Percentiles rank a stretch among this genome's conserved stretches.
Conservation (phyloP, 2,113 vertebrate genomes). For the Mirza zaza region DNA sequence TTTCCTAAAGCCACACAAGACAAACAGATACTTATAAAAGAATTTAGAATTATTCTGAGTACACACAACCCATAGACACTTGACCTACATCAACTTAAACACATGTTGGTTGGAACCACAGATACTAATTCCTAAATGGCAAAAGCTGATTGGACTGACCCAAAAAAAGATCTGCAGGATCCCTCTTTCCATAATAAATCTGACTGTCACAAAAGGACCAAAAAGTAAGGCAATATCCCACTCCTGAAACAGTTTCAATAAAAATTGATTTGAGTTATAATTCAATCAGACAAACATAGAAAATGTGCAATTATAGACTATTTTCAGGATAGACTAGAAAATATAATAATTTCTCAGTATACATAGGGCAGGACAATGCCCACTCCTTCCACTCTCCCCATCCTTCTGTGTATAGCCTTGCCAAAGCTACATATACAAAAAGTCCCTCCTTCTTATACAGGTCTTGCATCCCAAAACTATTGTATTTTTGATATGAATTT, state of each 20-base stretch:
- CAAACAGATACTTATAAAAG: not conserved
- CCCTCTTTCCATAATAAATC: not conserved
- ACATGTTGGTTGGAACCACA: not conserved
- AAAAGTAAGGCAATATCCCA: not conserved
- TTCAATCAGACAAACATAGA: not conserved
- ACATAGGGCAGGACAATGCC: too few relatives aligned
- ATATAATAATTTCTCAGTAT: not conserved
- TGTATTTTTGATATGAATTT: too few relatives aligned
- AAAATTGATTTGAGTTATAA: not conserved
- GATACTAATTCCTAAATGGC: not conserved
- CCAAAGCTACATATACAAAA: too few relatives aligned
- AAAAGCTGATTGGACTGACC: not conserved
- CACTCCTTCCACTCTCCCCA: too few relatives aligned
- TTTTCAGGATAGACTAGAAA: not conserved
- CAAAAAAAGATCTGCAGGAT: not conserved
- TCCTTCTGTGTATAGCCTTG: too few relatives aligned
- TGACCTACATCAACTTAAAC: not conserved
- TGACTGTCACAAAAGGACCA: not conserved
- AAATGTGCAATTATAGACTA: not conserved
- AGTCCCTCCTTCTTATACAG: too few relatives aligned
- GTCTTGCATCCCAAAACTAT: too few relatives aligned
- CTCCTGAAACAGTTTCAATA: not conserved
- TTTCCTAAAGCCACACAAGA: not conserved
- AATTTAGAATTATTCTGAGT: not conserved
- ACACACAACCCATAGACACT: not conserved